Percentiles rank a stretch among this genome's conserved stretches.
phyloP scores from a whole-genome alignment of 30 jellyfish, hydroid and myxozoan species.

The Sanderia malayensis region DNA sequence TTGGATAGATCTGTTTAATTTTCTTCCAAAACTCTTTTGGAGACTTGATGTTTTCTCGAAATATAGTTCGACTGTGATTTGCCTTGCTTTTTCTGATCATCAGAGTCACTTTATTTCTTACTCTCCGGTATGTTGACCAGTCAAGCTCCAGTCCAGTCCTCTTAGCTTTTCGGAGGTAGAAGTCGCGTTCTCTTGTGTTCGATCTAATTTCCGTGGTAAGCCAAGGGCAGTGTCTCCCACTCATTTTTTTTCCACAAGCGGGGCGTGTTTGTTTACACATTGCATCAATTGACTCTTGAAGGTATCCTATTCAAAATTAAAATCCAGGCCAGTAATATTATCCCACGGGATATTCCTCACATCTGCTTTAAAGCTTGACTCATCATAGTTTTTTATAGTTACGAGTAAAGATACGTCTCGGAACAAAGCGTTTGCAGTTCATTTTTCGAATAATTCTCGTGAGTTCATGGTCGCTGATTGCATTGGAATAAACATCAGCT shows the following conservation, averaged over 20 bases:
- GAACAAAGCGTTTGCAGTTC: slow-evolving; percentile 49
- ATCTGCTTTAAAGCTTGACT: slow-evolving; percentile 59
- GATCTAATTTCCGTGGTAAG: slow-evolving; percentile 40
- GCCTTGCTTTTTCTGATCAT: slow-evolving; percentile 45
- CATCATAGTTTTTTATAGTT: slow-evolving; percentile 40
- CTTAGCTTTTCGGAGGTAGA: slow-evolving; percentile 51
- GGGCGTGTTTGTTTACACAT: slow-evolving; percentile 54
- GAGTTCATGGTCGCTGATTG: slow-evolving; percentile 65
- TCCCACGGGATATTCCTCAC: slow-evolving; percentile 45
- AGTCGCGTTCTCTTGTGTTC: slow-evolving; percentile 32
- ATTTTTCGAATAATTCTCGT: slow-evolving; percentile 49
- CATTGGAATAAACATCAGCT: no score
- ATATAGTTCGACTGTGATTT: slow-evolving; percentile 27
- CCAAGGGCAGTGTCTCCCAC: slow-evolving; percentile 69
- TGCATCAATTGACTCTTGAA: slow-evolving; percentile 37
- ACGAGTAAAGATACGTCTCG: slow-evolving; percentile 34
- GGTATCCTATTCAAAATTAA: slow-evolving; percentile 41
- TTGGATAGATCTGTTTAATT: slow-evolving; percentile 52
- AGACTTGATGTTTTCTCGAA: slow-evolving; percentile 38
- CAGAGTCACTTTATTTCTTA: slow-evolving; percentile 51
- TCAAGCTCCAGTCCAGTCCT: slow-evolving; percentile 46
- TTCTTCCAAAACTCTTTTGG: slow-evolving; percentile 69
- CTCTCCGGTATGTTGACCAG: slow-evolving; percentile 59
- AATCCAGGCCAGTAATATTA: slow-evolving; percentile 13
- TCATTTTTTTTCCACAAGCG: slow-evolving; percentile 48